Evolutionary conservation across 2,888 invertebrate species (phyloP).

Genomic region (Brachyptera risi): DNA sequence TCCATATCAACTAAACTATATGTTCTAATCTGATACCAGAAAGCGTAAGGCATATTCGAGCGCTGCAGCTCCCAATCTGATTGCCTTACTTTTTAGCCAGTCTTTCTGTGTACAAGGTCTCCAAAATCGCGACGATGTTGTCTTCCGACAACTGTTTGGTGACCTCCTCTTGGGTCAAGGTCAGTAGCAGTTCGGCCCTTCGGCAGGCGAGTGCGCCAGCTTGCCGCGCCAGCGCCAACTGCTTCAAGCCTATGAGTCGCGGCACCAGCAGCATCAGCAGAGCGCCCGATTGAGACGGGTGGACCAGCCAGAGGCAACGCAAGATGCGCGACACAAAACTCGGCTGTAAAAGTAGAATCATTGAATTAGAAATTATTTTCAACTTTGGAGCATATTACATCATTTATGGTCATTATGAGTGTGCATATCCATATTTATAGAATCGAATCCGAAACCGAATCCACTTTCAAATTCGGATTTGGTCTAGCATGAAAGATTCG

Average conservation of each 20-base stretch:
- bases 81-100: slow-evolving; percentile 18
- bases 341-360: slow-evolving; percentile 49
- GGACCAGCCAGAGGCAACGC: slow-evolving; percentile 65
- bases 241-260: slow-evolving; percentile 61
- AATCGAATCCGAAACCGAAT: no score
- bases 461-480: no score
- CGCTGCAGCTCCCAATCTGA: background rate
- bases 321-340: slow-evolving; percentile 64
- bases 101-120: slow-evolving; percentile 24
- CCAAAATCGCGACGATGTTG: slow-evolving; percentile 49
- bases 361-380: no score
- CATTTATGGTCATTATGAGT: no score
- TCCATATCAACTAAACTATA: no score
- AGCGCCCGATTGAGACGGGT: slow-evolving; percentile 66
- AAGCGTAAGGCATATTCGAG: no score
- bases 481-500: no score
- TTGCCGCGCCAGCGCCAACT: slow-evolving; percentile 61
- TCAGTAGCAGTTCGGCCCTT: slow-evolving; percentile 63
- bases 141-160: slow-evolving; percentile 62
- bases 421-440: no score
- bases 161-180: slow-evolving; percentile 56
- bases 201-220: slow-evolving; percentile 70
- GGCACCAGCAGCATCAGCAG: slow-evolving; percentile 60
- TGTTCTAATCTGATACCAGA: no score
- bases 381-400: no score